phyloP scores from a whole-genome alignment of 92 coral and sea anemone species.

The Bergia sp. region DNA sequence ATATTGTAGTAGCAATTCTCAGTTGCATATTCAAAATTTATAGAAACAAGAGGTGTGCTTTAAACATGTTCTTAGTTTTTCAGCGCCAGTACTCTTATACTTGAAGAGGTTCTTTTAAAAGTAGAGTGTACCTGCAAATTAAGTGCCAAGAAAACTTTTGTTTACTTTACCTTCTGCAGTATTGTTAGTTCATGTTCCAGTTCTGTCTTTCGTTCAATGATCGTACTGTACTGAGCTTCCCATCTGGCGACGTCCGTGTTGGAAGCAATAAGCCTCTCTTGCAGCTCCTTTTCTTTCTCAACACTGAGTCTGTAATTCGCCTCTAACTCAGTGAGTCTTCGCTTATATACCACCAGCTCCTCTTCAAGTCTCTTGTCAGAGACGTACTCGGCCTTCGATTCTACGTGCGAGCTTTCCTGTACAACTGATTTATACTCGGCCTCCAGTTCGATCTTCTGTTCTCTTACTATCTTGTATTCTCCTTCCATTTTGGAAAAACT shows the following conservation, averaged over 20 bases:
- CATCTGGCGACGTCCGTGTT: constrained; percentile 62
- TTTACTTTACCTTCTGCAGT: constrained; percentile 47
- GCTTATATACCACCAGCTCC: constrained; percentile 54
- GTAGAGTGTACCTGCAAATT: too few relatives aligned
- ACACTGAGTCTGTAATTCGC: constrained; percentile 52
- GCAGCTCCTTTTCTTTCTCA: constrained; percentile 73
- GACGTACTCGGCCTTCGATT: constrained; percentile 41
- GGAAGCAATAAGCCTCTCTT: constrained; percentile 54
- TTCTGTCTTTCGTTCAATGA: constrained; percentile 63
- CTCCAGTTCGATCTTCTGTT: constrained; percentile 66
- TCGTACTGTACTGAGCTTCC: constrained; percentile 68
- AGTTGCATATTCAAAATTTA: too few relatives aligned
- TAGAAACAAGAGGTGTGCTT: too few relatives aligned
- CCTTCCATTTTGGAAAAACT: constrained; percentile 36
- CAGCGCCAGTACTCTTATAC: too few relatives aligned
- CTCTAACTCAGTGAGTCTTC: constrained; percentile 61
- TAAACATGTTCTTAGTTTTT: too few relatives aligned
- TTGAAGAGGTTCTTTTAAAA: too few relatives aligned
- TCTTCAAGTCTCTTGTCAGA: constrained; percentile 60
- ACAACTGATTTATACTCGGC: constrained; percentile 50
- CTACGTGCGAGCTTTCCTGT: constrained; percentile 42
- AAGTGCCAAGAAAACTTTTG: background rate
- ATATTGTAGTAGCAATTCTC: too few relatives aligned
- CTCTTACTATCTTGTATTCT: constrained; percentile 41
- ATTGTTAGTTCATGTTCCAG: constrained; percentile 69